Evolutionary conservation across 2,797 vertebrate genomes (phyloP), one percentile per base, ranked within the genome.

Genomic region (Liparis tanakae): DNA sequence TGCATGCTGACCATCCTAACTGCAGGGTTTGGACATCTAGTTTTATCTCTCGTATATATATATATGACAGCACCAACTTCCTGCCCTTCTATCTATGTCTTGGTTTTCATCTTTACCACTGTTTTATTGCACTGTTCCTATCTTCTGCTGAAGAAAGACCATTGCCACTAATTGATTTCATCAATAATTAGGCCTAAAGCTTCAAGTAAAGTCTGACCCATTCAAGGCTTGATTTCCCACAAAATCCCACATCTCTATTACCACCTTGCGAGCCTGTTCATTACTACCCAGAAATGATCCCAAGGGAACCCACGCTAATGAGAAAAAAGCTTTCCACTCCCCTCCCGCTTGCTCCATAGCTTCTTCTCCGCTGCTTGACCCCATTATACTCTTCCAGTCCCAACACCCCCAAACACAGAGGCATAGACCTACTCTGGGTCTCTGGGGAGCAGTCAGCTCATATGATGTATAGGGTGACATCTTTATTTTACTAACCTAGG

Each of bases 391-490:
- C 59, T 51, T 48, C 82, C 68, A 44, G 70, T 70, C n/a, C 74
- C 44, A 15, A 33, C 67, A 30, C 54, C 8, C 59, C 53, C 76
- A 83, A 62, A 74, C 71, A 78, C 70, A 71, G 57, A 46, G 79
- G 18, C 75, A 71, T 15, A 59, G 9, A 79, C 20, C 8, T 79
- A 57, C 22, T 76, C 85, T 84, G 79, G 76, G 89, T 91, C 89
- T 88, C 88, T 20, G 72, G 90, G 88, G 90, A 90, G 87, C 88
- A 89, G 91, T 91, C 90, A 92, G 83, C 74, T 91, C 57, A 65
- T 87, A 88, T 91, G 90, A 92, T 91, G 84, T 85, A 83, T 87
- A 87, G 88, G 84, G 89, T 86, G 90, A 93, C 89, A 90, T 91
- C 91, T 93, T 90, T 89, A 93, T 93, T 89, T 77, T 85, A 72